phyloP scores from a whole-genome alignment of 2,888 invertebrate genomes.

The Dichetophora obliterata region DNA sequence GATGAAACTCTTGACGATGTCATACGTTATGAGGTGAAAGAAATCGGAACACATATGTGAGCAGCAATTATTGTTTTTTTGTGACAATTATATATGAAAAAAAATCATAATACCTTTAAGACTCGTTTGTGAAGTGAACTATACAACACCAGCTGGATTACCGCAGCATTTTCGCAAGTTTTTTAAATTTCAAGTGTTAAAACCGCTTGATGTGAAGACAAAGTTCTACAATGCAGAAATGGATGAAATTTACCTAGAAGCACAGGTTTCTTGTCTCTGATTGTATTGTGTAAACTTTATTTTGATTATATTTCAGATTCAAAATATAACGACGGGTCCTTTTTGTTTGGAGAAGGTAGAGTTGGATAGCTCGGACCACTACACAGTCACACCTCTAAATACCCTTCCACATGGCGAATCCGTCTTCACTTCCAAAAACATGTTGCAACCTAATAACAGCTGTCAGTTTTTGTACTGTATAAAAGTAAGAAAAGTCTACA shows the following conservation, averaged over 20 bases:
- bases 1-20: constrained; percentile 94
- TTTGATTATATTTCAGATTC: constrained; percentile 73
- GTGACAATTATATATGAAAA: neutral
- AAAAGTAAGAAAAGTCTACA: constrained; percentile 65
- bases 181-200: constrained; percentile 98
- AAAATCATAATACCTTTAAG: constrained; percentile 67
- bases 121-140: constrained; percentile 95
- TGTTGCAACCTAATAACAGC: constrained; percentile 89
- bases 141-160: constrained; percentile 81
- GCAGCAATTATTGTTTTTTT: constrained; percentile 51
- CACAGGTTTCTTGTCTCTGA: constrained; percentile 71
- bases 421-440: constrained; percentile 83
- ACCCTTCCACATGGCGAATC: constrained; percentile 77
- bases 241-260: constrained; percentile 81
- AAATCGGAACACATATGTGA: constrained; percentile 97
- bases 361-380: constrained; percentile 91
- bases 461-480: constrained; percentile 96
- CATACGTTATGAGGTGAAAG: constrained; percentile 99
- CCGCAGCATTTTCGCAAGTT: constrained; percentile 93
- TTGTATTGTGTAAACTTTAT: neutral
- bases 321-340: constrained; percentile 93
- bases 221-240: constrained; percentile 96
- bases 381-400: constrained; percentile 84
- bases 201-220: constrained; percentile 98
- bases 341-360: constrained; percentile 95